phyloP scores from a whole-genome alignment of 2,888 invertebrate species.

The Trachelus tabidus region DNA sequence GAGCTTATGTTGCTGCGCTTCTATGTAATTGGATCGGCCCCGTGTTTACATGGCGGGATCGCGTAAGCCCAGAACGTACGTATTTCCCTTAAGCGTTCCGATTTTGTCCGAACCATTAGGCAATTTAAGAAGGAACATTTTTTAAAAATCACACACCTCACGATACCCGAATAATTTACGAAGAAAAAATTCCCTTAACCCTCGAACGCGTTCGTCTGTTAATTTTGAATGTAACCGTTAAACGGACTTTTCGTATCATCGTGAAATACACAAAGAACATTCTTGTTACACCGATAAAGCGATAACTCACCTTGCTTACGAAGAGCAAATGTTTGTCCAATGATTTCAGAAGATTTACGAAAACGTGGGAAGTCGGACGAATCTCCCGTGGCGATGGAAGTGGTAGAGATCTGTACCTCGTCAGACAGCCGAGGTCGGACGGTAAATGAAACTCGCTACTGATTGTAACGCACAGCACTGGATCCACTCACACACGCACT shows the following conservation, averaged over 20 bases:
- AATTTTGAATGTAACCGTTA: not conserved
- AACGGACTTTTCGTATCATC: not conserved
- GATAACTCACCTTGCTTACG: not conserved
- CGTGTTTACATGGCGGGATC: slow-evolving; percentile 26
- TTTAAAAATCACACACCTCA: not conserved
- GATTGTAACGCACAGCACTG: not conserved
- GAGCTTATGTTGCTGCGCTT: slow-evolving; percentile 1
- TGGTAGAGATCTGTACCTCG: not conserved
- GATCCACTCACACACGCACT: not conserved
- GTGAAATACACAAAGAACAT: not conserved
- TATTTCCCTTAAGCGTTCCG: not conserved
- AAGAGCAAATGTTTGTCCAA: not conserved
- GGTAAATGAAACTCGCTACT: not conserved
- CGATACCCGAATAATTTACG: not conserved
- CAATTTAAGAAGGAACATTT: not conserved
- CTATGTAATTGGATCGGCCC: slow-evolving; percentile 29
- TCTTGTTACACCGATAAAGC: not conserved
- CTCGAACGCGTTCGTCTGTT: not conserved
- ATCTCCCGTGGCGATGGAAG: not conserved
- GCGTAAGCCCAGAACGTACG: not conserved
- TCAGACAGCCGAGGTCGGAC: not conserved
- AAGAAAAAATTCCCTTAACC: not conserved
- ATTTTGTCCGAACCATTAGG: not conserved
- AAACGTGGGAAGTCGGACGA: not conserved
- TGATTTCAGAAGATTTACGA: not conserved